A percentile compares a stretch with the other conserved stretches of the same genome.
These are phyloP conservation scores for Caenorhabditis latens DNA, from an alignment of 1,140 invertebrate species.

Conservation along the genomic window DNA sequence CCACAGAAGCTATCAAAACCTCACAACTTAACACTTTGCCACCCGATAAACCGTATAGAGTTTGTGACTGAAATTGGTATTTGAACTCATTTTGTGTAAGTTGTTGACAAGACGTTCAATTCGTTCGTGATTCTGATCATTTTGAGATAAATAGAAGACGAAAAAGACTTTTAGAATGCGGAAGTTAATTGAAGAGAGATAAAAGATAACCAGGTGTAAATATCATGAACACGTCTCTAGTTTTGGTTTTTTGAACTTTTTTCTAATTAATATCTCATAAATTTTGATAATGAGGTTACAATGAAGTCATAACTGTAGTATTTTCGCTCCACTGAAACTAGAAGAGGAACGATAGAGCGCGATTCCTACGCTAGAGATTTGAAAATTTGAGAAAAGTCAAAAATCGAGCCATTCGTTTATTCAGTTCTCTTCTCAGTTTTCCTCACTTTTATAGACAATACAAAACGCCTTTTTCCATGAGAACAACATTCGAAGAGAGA, in stretches of 20 bases:
- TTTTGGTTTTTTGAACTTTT: conserved; percentile 33
- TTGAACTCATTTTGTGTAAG: too few species aligned
- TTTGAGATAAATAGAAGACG: neutral
- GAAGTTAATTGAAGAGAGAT: neutral
- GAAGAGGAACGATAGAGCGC: too few species aligned
- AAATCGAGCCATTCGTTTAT: neutral
- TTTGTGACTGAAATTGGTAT: too few species aligned
- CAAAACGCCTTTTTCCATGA: neutral
- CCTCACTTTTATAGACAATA: conserved; percentile 35
- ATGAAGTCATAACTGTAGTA: too few species aligned
- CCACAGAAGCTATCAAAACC: too few species aligned
- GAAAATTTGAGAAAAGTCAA: neutral
- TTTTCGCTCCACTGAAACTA: too few species aligned
- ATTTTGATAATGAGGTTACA: too few species aligned
- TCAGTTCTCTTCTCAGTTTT: neutral
- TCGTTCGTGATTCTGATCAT: too few species aligned
- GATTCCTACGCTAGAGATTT: too few species aligned
- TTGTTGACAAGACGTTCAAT: too few species aligned
- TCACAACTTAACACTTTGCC: too few species aligned
- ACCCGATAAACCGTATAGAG: too few species aligned
- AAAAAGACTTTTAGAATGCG: neutral
- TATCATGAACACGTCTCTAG: neutral
- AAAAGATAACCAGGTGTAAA: conserved; percentile 32
- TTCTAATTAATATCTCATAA: neutral
- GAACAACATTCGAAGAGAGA: neutral